These are phyloP conservation scores for Ochotona curzoniae DNA, from an alignment of 2,113 vertebrate genomes.

Conservation along the genomic window DNA sequence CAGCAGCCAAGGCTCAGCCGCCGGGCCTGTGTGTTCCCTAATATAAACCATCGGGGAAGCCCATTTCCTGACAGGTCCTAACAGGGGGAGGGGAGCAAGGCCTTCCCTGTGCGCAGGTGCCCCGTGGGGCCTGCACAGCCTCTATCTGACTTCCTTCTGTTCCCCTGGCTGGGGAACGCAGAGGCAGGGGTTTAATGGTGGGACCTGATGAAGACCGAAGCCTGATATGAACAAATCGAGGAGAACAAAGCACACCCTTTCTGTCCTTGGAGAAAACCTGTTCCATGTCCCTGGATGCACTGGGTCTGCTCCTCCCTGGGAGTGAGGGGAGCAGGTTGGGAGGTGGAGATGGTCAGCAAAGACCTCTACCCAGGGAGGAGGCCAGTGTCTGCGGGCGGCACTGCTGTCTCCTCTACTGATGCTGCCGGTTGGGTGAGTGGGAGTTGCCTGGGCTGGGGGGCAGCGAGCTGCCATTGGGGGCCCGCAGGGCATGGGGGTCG, in stretches of 20 bases:
- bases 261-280: constrained; percentile 78
- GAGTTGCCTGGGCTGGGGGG: constrained; percentile 78
- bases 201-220: constrained; percentile 82
- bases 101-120: no score
- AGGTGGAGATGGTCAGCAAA: constrained; percentile 35
- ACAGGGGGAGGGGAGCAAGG: neutral
- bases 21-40: constrained; percentile 58
- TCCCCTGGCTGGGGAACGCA: constrained; percentile 67
- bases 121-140: neutral
- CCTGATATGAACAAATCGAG: constrained; percentile 77
- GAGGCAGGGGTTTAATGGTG: constrained; percentile 82
- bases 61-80: constrained; percentile 63
- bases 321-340: neutral
- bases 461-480: constrained; percentile 75
- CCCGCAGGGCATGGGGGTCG: constrained; percentile 69
- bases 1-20: constrained; percentile 68
- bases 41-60: constrained; percentile 43
- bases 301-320: constrained; percentile 70
- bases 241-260: constrained; percentile 68
- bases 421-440: constrained; percentile 70
- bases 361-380: constrained; percentile 59
- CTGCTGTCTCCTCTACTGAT: constrained; percentile 68
- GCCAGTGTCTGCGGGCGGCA: neutral
- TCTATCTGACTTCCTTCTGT: constrained; percentile 69
- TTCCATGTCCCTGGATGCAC: constrained; percentile 55